Conservation (phyloP, 2,113 vertebrate species). For the Bambusicola thoracicus region DNA sequence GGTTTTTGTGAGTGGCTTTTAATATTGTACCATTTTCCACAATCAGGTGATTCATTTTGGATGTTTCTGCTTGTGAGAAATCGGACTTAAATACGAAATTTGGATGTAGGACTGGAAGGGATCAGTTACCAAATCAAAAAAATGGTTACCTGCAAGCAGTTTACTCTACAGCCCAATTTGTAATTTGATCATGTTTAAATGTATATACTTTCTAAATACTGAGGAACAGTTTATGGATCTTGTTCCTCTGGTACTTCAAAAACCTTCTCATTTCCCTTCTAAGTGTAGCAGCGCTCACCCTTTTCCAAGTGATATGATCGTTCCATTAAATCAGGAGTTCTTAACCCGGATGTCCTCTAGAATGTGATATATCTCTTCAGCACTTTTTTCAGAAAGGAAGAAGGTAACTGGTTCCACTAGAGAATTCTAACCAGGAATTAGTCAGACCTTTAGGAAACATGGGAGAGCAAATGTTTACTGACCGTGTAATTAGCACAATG, state of each 20-base stretch:
- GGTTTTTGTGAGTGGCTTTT: neutral
- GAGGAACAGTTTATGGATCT: neutral
- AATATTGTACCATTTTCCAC: neutral
- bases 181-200: neutral
- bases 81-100: neutral
- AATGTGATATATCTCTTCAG: conserved; percentile 29
- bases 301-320: neutral
- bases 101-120: neutral
- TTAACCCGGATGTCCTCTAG: conserved; percentile 37
- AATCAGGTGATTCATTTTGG: neutral
- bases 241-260: neutral
- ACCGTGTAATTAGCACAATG: conserved; percentile 95
- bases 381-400: conserved; percentile 41
- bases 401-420: conserved; percentile 14
- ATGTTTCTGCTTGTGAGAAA: neutral
- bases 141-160: neutral
- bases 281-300: neutral
- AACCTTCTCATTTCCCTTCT: neutral
- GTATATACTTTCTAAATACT: neutral
- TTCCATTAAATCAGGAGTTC: neutral
- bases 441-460: conserved; percentile 82
- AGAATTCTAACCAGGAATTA: conserved; percentile 79
- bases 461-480: conserved; percentile 90
- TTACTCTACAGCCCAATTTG: neutral
- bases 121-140: neutral